Base-by-base conservation (phyloP, 2,113 vertebrate genomes). In the Megaceryle torquata region DNA sequence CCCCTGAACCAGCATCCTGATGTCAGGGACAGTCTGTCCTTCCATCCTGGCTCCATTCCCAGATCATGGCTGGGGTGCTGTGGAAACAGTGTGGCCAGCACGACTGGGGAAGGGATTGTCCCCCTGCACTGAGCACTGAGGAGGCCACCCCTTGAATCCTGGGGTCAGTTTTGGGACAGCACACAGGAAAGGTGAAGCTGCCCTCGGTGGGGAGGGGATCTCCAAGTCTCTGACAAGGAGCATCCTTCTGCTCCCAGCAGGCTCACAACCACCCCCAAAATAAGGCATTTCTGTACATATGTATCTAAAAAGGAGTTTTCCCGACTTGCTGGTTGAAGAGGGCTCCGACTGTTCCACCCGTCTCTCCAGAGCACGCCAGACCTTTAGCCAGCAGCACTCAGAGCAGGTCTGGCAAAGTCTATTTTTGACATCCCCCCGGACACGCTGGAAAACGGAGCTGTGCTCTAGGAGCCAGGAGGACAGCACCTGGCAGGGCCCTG, bases 391-490 rank as follows among this genome's bases (percentile, higher is more conserved):
- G 71, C 82, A 39, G 4, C 54, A 31, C 71, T 56, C 15, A 63
- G 29, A 87, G 83, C 26, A 7, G 48, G 29, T 18, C 41, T 39
- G 31, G 41, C 54, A 41, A 51, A 74, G 71, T 25, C 92, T 68
- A 44, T 74, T 74, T 56, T 8, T 68, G 54, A 61, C 41, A 33
- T 18, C n/a, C 26, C 28, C 13, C 15, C 3, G 10, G 44, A 71
- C 5, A 1, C 33, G 21, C 13, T 3, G 6, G 16, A 14, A 24
- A 39, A 6, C 16, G 2, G 0, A 16, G 37, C 50, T 17, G 63
- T 13, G 64, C 44, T 15, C 44, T 15, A 7, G 0, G 28, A 48
- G 91, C 70, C 6, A 20, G 56, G 43, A 46, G 68, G 24, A 22
- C 14, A 11, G 29, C 28, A 24, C 6, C 11, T 0, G 13, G 54